A percentile compares a stretch with the other conserved stretches of the same genome.
Conservation (phyloP, 2,888 invertebrate species). For the Sminthurinus aureus region DNA sequence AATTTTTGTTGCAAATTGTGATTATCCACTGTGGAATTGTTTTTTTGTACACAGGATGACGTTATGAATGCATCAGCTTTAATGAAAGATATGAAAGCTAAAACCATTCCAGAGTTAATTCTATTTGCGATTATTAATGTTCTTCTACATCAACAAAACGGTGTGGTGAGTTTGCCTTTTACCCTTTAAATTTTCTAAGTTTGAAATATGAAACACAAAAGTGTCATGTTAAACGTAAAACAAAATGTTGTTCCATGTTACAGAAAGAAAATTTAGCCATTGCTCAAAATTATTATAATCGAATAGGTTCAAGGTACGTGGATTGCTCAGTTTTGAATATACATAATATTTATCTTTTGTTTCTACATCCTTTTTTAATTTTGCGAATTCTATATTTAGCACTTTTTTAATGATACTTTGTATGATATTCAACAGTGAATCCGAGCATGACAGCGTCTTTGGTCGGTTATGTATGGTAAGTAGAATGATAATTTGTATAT, state of each 20-base stretch:
- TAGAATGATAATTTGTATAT: too few relatives aligned
- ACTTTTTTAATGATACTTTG: not conserved
- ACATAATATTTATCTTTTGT: not conserved
- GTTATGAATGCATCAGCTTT: slow-evolving; percentile 86
- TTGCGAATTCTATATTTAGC: not conserved
- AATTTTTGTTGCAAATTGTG: not conserved
- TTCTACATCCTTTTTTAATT: not conserved
- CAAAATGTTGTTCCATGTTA: slow-evolving; percentile 56
- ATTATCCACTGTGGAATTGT: not conserved
- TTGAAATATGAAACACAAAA: too few relatives aligned
- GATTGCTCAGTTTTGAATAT: not conserved
- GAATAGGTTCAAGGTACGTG: slow-evolving; percentile 81
- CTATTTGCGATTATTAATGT: slow-evolving; percentile 96
- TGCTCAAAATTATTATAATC: slow-evolving; percentile 95
- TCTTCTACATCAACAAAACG: slow-evolving; percentile 88
- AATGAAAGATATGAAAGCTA: slow-evolving; percentile 90
- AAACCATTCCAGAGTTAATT: slow-evolving; percentile 94
- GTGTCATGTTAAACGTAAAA: too few relatives aligned
- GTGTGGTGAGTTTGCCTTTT: slow-evolving; percentile 72
- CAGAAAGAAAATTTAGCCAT: slow-evolving; percentile 93
- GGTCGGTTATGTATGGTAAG: slow-evolving; percentile 91
- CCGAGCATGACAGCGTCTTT: slow-evolving; percentile 97
- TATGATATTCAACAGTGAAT: slow-evolving; percentile 68
- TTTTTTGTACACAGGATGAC: slow-evolving; percentile 69
- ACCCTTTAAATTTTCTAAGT: too few relatives aligned